Evolutionary conservation across 2,113 vertebrate genomes (phyloP).

Genomic region (Oceanites oceanicus): DNA sequence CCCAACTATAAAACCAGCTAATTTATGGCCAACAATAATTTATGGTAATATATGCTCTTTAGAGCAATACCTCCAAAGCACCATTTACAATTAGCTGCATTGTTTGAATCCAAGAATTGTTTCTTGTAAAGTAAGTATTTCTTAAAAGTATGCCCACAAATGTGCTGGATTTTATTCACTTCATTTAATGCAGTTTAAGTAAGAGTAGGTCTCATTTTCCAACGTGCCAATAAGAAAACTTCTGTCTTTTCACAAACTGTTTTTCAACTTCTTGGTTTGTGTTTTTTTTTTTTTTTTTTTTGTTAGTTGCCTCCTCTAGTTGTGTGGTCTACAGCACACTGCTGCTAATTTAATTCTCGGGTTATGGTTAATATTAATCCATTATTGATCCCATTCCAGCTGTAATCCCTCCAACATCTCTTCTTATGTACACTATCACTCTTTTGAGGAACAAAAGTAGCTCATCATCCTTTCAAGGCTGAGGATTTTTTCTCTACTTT

Average conservation of each 20-base stretch:
- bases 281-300: background rate
- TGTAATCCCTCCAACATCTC: background rate
- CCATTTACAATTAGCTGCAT: background rate
- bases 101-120: background rate
- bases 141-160: background rate
- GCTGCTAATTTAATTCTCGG: background rate
- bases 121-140: background rate
- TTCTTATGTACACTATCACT: background rate
- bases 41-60: background rate
- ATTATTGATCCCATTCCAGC: background rate
- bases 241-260: background rate
- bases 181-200: background rate
- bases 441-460: background rate
- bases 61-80: background rate
- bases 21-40: background rate
- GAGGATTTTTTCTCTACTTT: background rate
- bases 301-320: background rate
- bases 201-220: background rate
- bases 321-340: background rate
- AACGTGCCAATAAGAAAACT: background rate
- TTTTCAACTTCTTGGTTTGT: background rate
- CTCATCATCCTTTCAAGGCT: background rate
- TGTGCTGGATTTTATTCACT: background rate
- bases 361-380: background rate
- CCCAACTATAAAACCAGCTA: background rate